These are phyloP conservation scores for Aphelenchoides besseyi DNA, from an alignment of 1,140 invertebrate genomes.

Conservation along the genomic window DNA sequence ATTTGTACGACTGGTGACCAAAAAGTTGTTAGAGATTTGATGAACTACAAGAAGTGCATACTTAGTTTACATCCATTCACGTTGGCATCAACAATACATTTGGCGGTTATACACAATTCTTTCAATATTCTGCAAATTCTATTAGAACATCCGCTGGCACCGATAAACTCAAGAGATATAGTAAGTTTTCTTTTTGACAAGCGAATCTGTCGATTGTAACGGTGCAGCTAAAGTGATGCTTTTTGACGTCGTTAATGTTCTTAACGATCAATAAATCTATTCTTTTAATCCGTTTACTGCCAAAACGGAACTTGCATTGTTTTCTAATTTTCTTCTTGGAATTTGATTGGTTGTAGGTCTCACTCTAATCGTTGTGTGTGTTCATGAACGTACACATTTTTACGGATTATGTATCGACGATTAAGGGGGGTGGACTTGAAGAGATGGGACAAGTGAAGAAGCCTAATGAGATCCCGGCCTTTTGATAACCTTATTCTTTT, in stretches of 20 bases:
- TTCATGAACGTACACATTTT: too few species aligned
- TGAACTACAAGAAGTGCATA: slow-evolving; percentile 34
- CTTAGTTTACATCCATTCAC: slow-evolving; percentile 45
- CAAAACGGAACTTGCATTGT: not conserved
- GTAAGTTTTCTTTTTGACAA: too few species aligned
- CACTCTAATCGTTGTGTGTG: too few species aligned
- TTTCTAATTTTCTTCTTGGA: not conserved
- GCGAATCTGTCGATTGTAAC: not conserved
- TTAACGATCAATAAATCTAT: not conserved
- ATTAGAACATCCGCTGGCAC: slow-evolving; percentile 23
- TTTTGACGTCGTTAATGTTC: not conserved
- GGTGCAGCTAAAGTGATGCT: not conserved
- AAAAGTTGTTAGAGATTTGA: slow-evolving; percentile 33
- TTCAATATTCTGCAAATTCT: slow-evolving; percentile 37
- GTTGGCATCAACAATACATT: slow-evolving; percentile 36
- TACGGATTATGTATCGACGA: not conserved
- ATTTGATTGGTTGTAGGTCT: too few species aligned
- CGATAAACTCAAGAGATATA: slow-evolving; percentile 44
- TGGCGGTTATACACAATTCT: slow-evolving; percentile 44
- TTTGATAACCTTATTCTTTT: not conserved
- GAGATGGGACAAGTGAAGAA: not conserved
- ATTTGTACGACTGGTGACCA: slow-evolving; percentile 32
- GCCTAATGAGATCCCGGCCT: not conserved
- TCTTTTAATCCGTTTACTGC: not conserved
- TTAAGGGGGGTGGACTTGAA: not conserved